Percentiles rank a stretch among this genome's conserved stretches.
phyloP scores from a whole-genome alignment of 2,888 invertebrate genomes.

The Drosophila recens region DNA sequence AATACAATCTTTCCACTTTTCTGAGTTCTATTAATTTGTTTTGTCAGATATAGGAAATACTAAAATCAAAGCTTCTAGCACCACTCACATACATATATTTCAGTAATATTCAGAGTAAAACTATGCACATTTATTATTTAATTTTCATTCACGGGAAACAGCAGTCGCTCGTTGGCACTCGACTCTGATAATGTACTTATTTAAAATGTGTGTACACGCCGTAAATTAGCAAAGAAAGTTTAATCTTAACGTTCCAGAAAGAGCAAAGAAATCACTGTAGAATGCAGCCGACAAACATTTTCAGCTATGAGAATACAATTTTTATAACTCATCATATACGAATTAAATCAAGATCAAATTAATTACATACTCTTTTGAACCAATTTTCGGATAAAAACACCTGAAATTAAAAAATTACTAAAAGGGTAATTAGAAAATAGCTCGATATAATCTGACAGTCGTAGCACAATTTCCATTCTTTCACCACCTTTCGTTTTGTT shows the following conservation, averaged over 20 bases:
- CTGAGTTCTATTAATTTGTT: not conserved
- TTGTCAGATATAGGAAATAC: not conserved
- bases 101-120: slow-evolving; percentile 40
- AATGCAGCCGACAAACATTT: slow-evolving; percentile 13
- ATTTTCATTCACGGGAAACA: slow-evolving; percentile 35
- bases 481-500: too few relatives aligned
- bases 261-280: slow-evolving; percentile 40
- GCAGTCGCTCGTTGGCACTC: slow-evolving; percentile 18
- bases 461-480: too few relatives aligned
- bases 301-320: too few relatives aligned
- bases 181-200: slow-evolving; percentile 48
- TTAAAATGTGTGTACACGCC: slow-evolving; percentile 31
- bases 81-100: slow-evolving; percentile 16
- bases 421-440: too few relatives aligned
- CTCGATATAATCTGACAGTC: too few relatives aligned
- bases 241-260: slow-evolving; percentile 56
- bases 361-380: too few relatives aligned
- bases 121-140: slow-evolving; percentile 52
- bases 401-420: too few relatives aligned
- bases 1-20: not conserved
- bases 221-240: slow-evolving; percentile 64
- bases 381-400: too few relatives aligned
- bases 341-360: too few relatives aligned
- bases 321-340: too few relatives aligned
- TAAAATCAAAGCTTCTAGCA: not conserved